phyloP scores from a whole-genome alignment of 2,888 invertebrate species.

The Smittia sp. region DNA sequence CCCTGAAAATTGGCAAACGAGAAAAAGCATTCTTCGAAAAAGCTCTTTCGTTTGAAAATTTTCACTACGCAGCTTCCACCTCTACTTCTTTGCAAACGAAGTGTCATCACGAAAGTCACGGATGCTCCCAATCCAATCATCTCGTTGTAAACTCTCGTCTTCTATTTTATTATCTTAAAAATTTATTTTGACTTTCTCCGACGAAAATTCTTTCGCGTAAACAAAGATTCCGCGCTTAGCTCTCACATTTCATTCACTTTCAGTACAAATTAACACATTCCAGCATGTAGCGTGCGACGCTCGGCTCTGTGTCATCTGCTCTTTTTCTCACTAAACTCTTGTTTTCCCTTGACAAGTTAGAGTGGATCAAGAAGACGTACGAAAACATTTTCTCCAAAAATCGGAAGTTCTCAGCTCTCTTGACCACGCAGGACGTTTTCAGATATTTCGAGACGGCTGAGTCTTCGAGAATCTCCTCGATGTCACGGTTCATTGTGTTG shows the following conservation, averaged over 20 bases:
- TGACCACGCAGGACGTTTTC: constrained; percentile 26
- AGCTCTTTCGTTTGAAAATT: too few relatives aligned
- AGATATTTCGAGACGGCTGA: constrained; percentile 11
- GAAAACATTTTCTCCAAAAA: constrained; percentile 39
- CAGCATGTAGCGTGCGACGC: constrained; percentile 28
- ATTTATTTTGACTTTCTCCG: background rate
- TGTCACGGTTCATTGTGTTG: constrained; percentile 37
- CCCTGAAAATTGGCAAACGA: too few relatives aligned
- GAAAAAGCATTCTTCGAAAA: too few relatives aligned
- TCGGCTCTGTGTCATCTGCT: constrained; percentile 32
- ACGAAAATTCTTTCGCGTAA: background rate
- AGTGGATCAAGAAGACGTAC: constrained; percentile 35
- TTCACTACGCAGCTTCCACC: too few relatives aligned
- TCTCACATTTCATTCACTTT: background rate
- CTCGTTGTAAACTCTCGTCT: background rate
- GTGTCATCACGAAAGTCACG: too few relatives aligned
- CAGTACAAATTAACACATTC: constrained; percentile 36
- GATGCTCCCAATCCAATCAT: background rate
- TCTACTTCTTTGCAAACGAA: too few relatives aligned
- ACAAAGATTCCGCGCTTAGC: background rate
- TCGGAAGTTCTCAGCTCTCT: constrained; percentile 18
- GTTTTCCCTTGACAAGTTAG: constrained; percentile 28
- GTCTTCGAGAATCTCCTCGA: constrained; percentile 23
- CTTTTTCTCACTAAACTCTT: constrained; percentile 28
- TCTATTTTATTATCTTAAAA: constrained; percentile 1